phyloP scores from a whole-genome alignment of 2,113 vertebrate species.

The Pogonocichla stellata region DNA sequence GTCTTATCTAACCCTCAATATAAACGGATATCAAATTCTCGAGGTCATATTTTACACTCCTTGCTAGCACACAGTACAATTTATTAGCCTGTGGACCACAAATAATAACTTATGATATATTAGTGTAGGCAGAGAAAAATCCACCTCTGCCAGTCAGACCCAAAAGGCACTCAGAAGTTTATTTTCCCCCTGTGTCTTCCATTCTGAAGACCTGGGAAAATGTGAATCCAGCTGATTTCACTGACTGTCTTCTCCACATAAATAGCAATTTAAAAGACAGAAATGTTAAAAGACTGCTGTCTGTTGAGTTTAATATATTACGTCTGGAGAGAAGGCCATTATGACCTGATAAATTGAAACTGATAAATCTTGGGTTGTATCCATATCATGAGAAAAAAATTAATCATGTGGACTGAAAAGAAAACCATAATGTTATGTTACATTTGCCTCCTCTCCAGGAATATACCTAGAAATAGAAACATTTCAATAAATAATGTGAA shows the following conservation, averaged over 20 bases:
- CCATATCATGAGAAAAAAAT: background rate
- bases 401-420: slow-evolving; percentile 16
- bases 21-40: slow-evolving; percentile 4
- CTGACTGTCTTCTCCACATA: background rate
- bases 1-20: background rate
- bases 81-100: slow-evolving; percentile 7
- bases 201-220: background rate
- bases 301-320: slow-evolving; percentile 13
- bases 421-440: background rate
- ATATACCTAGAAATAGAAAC: background rate
- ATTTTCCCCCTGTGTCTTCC: background rate
- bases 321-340: background rate
- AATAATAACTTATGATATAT: background rate
- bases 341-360: slow-evolving; percentile 44
- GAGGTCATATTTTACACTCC: background rate
- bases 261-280: slow-evolving; percentile 22
- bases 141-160: background rate
- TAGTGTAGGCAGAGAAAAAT: background rate
- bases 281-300: slow-evolving; percentile 41
- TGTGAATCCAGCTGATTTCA: background rate
- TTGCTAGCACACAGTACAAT: background rate
- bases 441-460: background rate
- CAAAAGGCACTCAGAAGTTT: slow-evolving; percentile 1
- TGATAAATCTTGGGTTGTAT: slow-evolving; percentile 27
- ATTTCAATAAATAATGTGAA: background rate